Evolutionary conservation across 1,140 invertebrate species (phyloP).

Genomic region (Liolophura sinensis): DNA sequence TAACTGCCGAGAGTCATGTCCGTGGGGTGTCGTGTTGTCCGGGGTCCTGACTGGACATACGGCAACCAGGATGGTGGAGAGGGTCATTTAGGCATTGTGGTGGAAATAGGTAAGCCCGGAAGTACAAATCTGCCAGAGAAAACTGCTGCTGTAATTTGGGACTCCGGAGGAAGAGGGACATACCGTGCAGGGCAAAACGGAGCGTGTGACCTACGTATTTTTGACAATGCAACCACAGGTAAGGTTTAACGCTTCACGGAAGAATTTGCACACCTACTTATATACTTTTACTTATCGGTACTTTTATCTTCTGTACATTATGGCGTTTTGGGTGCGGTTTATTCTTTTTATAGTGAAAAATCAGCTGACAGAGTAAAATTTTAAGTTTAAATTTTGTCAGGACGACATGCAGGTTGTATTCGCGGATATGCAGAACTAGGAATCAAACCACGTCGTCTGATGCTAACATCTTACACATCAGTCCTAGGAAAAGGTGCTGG

Average conservation of each 20-base stretch:
- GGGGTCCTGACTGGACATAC: constrained; percentile 23
- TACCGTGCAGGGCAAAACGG: constrained; percentile 28
- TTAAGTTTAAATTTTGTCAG: neutral
- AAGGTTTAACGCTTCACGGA: neutral
- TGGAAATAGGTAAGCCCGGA: neutral
- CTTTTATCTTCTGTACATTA: neutral
- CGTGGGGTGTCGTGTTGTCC: constrained; percentile 20
- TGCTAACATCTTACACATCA: too few species aligned
- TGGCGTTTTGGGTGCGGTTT: neutral
- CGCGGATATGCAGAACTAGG: neutral
- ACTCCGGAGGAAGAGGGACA: constrained; percentile 21
- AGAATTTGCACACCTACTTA: neutral
- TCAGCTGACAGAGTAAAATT: neutral
- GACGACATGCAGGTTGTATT: neutral
- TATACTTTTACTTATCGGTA: neutral
- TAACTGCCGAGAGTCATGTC: neutral
- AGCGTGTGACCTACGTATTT: constrained; percentile 28
- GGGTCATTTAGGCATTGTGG: constrained; percentile 24
- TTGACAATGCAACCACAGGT: constrained; percentile 35
- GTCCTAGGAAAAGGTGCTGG: too few species aligned
- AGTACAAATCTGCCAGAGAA: constrained; percentile 1
- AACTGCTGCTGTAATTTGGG: constrained; percentile 32
- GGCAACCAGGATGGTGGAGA: constrained; percentile 23
- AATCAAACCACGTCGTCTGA: too few species aligned
- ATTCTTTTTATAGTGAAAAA: neutral